phyloP scores from a whole-genome alignment of 92 coral and sea anemone genomes.

The Epizoanthus fatuus region DNA sequence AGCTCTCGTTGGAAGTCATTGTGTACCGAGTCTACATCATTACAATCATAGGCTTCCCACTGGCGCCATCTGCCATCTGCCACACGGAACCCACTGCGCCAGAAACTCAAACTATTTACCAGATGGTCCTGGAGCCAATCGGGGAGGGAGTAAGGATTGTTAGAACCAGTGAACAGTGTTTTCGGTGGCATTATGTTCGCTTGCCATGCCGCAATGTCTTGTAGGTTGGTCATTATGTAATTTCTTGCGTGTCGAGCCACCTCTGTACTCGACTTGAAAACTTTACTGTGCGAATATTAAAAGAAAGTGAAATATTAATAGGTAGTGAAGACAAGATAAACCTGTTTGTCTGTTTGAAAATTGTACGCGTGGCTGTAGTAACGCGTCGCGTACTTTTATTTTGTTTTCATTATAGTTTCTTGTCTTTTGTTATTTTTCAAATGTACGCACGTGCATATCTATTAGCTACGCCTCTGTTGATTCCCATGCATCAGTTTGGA shows the following conservation, averaged over 20 bases:
- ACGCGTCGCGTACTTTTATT: no score
- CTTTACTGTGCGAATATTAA: conserved; percentile 44
- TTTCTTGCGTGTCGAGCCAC: conserved; percentile 76
- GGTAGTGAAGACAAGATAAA: no score
- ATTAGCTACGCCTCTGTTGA: no score
- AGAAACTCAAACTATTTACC: conserved; percentile 89
- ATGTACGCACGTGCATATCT: no score
- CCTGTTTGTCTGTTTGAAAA: no score
- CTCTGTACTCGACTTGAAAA: conserved; percentile 82
- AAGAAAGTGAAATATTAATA: no score
- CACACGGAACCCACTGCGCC: conserved; percentile 94
- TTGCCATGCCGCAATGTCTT: conserved; percentile 78
- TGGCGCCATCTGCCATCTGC: conserved; percentile 93
- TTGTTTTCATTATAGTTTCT: no score
- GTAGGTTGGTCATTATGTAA: conserved; percentile 61
- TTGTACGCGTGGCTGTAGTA: no score
- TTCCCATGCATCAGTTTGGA: no score
- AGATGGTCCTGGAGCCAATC: conserved; percentile 88
- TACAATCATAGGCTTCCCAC: conserved; percentile 94
- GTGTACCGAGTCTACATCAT: conserved; percentile 92
- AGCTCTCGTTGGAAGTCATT: conserved; percentile 93
- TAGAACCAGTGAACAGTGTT: conserved; percentile 1
- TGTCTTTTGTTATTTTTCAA: no score
- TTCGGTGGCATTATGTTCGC: conserved; percentile 68
- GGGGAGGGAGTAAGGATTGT: conserved; percentile 57